Evolutionary conservation across 2,888 invertebrate genomes (phyloP), one percentile per base, ranked within the genome.

Genomic region (Ceraclea dissimilis): DNA sequence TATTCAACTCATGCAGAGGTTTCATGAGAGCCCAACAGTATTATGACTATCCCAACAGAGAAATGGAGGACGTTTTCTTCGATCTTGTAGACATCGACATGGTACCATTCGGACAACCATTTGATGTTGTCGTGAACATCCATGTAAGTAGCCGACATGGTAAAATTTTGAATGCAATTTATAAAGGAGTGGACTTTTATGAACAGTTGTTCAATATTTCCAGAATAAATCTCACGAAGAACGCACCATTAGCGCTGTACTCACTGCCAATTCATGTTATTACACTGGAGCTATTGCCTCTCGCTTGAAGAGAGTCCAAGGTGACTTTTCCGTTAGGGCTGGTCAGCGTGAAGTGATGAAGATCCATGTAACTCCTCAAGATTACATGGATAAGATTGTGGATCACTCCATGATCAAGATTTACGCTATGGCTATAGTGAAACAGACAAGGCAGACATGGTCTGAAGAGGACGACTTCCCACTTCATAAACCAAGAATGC

Each of bases 361-460:
- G 64, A 70, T 88, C 55, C 79, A 79, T 57, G 78, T 87, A 8
- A 77, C 77, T 11, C 80, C 82, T 13, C 80, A 81, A 53, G 86
- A 87, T 59, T 88, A 88, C 68, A 76, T 85, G 72, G 79, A 82
- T 58, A 83, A 85, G 66, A 67, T 88, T 62, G 84, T 84, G 0
- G 88, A 88, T 65, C 84, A 86, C 64, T 76, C 82, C 51, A 78
- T 84, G 72, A 76, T 88, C 56, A 86, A 86, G 72, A 81, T 88
- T 58, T 84, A 84, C 64, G 84, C 85, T n/a, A 80, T 85, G 72
- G 84, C 85, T 2, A 82, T 79, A 61, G 86, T 88, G 1, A 77
- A 81, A 64, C 86, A 87, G 67, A 88, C 88, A 0, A 80, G 80
- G 47, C 88, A 88, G 68, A 81, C 84, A 1, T 88, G 85, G 83